These are phyloP conservation scores for Carassius gibelio DNA, from an alignment of 2,113 vertebrate genomes.

Conservation along the genomic window DNA sequence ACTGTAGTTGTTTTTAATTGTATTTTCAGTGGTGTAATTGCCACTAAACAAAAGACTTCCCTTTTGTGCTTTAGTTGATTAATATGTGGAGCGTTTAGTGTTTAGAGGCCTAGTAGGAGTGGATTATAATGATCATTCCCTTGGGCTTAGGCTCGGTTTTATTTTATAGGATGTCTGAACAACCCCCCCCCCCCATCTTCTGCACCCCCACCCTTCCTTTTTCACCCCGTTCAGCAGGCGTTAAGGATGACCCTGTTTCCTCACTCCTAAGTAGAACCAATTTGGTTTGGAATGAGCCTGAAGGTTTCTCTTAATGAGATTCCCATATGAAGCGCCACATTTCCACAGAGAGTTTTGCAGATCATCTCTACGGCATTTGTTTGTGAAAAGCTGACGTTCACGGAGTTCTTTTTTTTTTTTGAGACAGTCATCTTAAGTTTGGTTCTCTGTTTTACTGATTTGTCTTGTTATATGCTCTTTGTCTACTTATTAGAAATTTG, in stretches of 20 bases:
- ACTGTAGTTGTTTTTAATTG: constrained; percentile 30
- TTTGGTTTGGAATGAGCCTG: constrained; percentile 62
- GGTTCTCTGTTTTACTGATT: background rate
- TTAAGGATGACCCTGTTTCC: constrained; percentile 60
- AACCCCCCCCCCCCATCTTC: constrained; percentile 34
- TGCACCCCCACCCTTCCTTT: constrained; percentile 39
- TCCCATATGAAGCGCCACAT: constrained; percentile 43
- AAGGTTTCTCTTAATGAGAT: constrained; percentile 62
- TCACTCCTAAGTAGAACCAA: constrained; percentile 54
- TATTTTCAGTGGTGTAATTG: constrained; percentile 37
- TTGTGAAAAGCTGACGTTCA: constrained; percentile 40
- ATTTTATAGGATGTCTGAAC: constrained; percentile 56
- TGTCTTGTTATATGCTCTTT: background rate
- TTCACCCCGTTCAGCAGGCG: constrained; percentile 45
- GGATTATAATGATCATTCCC: constrained; percentile 61
- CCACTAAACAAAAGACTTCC: constrained; percentile 41
- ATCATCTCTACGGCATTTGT: constrained; percentile 42
- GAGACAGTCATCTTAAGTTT: background rate
- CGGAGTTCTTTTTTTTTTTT: background rate
- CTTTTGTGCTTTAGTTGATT: constrained; percentile 53
- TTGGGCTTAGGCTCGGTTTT: constrained; percentile 46
- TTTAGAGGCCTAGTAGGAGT: constrained; percentile 49
- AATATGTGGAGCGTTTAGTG: constrained; percentile 55
- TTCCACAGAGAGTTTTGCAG: background rate
- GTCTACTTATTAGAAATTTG: background rate